phyloP scores from a whole-genome alignment of 2,888 invertebrate genomes.

The Scaptomyza polygonia region DNA sequence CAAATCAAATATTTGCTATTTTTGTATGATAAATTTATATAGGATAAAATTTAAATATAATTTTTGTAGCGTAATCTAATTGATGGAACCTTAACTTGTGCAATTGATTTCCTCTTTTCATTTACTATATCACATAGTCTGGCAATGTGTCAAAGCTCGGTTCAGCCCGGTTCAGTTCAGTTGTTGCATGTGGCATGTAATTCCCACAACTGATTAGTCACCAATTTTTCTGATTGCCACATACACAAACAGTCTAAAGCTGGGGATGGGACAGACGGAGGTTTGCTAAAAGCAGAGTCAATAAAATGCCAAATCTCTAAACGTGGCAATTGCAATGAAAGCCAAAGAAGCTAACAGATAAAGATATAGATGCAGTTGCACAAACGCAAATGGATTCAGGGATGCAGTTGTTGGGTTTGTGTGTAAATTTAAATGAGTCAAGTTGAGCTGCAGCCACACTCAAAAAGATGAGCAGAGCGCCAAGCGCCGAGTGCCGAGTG shows the following conservation, averaged over 20 bases:
- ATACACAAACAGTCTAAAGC: not conserved
- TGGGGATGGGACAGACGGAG: too few relatives aligned
- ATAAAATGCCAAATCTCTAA: conserved; percentile 31
- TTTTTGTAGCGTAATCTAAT: too few relatives aligned
- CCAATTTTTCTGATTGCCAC: not conserved
- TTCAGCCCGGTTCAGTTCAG: not conserved
- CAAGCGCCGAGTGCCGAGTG: too few relatives aligned
- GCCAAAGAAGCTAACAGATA: not conserved
- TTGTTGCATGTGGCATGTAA: conserved; percentile 5
- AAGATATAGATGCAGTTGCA: not conserved
- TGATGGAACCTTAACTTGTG: too few relatives aligned
- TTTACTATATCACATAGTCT: not conserved
- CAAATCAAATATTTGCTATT: too few relatives aligned
- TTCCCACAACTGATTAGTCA: conserved; percentile 14
- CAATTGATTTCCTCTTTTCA: conserved; percentile 1
- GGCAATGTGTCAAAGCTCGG: too few relatives aligned
- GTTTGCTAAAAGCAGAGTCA: conserved; percentile 12
- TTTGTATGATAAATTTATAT: too few relatives aligned
- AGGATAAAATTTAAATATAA: too few relatives aligned
- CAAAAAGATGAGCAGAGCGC: conserved; percentile 2
- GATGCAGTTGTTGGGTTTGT: conserved; percentile 19
- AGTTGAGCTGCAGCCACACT: conserved; percentile 14
- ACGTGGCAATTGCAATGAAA: conserved; percentile 24
- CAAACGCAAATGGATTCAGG: not conserved
- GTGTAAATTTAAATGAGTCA: conserved; percentile 54